A percentile compares a stretch with the other conserved stretches of the same genome.
phyloP scores from a whole-genome alignment of 2,113 vertebrate genomes.

The Myiagra hebetior region DNA sequence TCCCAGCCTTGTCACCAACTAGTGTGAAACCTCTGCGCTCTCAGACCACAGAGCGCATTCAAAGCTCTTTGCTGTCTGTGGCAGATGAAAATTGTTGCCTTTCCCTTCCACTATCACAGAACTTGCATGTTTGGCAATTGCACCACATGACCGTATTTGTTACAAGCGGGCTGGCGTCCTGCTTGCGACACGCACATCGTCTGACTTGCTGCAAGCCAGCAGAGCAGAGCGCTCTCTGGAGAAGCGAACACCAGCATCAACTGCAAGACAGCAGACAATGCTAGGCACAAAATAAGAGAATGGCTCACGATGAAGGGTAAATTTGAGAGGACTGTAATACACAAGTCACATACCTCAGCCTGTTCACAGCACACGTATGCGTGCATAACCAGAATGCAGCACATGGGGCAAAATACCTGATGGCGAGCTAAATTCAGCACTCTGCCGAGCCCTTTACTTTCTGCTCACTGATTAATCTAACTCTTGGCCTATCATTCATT shows the following conservation, averaged over 20 bases:
- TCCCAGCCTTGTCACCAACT: background rate
- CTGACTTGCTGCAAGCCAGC: background rate
- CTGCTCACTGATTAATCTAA: background rate
- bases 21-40: background rate
- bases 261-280: background rate
- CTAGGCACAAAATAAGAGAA: background rate
- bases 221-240: background rate
- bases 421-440: background rate
- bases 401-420: background rate
- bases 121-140: background rate
- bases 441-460: background rate
- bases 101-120: background rate
- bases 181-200: rapidly evolving
- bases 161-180: background rate
- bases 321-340: background rate
- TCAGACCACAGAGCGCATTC: background rate
- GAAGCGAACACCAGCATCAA: background rate
- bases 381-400: background rate
- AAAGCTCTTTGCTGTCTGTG: background rate
- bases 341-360: background rate
- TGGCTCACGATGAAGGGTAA: background rate
- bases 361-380: background rate
- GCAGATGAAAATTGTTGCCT: background rate
- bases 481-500: background rate
- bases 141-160: background rate